Base-by-base conservation (phyloP, 2,888 invertebrate genomes). In the Notocelia uddmanniana region DNA sequence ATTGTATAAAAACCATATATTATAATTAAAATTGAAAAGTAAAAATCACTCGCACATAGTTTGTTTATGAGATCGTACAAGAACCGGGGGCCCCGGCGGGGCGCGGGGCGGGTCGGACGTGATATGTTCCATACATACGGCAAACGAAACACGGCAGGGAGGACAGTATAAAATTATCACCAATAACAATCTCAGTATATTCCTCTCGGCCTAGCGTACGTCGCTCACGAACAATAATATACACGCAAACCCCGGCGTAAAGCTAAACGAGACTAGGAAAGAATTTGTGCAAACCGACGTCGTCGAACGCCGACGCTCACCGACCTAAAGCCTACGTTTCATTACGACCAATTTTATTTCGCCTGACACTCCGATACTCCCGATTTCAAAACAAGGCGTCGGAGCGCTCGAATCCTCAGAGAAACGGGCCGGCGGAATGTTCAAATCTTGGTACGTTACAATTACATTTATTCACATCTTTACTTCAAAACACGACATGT, bases 1-100 rank as follows among this genome's bases (percentile, higher is more conserved):
- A 70, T 78, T 88, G 91, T 92, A 92, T 89, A 92, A 92, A 83
- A 92, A 92, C 89, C 92, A 91, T 92, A 89, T 91, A 90, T 90
- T 90, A 91, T 88, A 82, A 86, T 90, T 92, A 90, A 91, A 92
- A 89, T 85, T 85, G 87, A 80, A 89, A 92, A 91, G 87, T 90
- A 91, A 89, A 90, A 89, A 87, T 89, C 78, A 86, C 83, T 90
- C 84, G 84, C 85, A 89, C 82, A 84, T 84, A 41, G 76, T 83
- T 79, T 75, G 79, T 83, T 37, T 54, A 64, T 77, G 81, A 82
- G 82, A 83, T 82, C 79, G 23, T 41, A 60, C 41, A 37, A 26
- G 6, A n/a, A 31, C 63, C 50, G 63, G 63, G 11, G 21, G 48
- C 31, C 48, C 15, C 55, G 34, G 63, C 52, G 57, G 45, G 21